Percentiles rank a stretch among this genome's conserved stretches.
These are phyloP conservation scores for Choloepus hoffmanni DNA, from an alignment of 2,113 vertebrate species.

Conservation along the genomic window DNA sequence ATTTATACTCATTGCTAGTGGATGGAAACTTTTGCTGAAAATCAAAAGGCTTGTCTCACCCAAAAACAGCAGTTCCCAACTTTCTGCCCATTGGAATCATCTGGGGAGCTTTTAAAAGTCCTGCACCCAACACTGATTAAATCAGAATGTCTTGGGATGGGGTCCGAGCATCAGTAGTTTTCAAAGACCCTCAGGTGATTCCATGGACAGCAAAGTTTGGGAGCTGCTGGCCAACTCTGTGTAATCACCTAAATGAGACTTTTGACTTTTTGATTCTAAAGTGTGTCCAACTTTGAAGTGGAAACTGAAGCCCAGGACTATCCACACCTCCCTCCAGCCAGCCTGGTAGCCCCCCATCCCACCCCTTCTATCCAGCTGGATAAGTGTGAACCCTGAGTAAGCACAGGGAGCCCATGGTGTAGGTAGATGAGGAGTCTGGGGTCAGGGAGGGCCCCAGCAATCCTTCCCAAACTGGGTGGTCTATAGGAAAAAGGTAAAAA, in stretches of 20 bases:
- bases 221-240: background rate
- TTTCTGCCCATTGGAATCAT: background rate
- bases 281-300: background rate
- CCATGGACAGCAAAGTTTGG: background rate
- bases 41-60: background rate
- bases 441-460: background rate
- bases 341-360: background rate
- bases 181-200: conserved; percentile 1
- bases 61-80: background rate
- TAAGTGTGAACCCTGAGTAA: background rate
- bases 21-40: background rate
- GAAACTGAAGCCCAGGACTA: background rate
- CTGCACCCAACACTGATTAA: background rate
- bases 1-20: background rate
- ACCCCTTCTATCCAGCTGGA: background rate
- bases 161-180: background rate
- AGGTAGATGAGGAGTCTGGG: background rate
- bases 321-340: background rate
- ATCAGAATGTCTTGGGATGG: background rate
- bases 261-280: background rate
- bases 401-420: background rate
- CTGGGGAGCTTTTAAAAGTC: background rate
- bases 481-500: background rate
- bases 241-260: background rate
- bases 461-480: background rate